A percentile compares a stretch with the other conserved stretches of the same genome.
These are phyloP conservation scores for Lepidochrysops patricia DNA, from an alignment of 2,888 invertebrate species.

Conservation along the genomic window DNA sequence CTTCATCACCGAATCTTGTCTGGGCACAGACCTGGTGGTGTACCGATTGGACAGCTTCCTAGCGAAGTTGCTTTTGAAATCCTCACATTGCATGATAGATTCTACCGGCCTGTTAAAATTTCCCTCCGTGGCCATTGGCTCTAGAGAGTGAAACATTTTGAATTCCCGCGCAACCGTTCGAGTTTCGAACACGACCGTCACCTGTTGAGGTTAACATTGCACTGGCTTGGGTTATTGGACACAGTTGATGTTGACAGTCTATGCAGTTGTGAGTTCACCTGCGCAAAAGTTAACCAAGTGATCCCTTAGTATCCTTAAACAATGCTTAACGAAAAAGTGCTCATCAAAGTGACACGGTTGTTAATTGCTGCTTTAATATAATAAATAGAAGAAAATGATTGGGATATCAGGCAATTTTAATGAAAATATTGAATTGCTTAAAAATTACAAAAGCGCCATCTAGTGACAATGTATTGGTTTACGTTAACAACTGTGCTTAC, in stretches of 20 bases:
- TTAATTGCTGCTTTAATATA: neutral
- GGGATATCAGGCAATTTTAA: too few species aligned
- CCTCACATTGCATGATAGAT: slow-evolving; percentile 65
- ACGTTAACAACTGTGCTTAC: neutral
- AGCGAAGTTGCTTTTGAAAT: slow-evolving; percentile 67
- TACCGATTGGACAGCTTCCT: slow-evolving; percentile 63
- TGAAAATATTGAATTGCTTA: neutral
- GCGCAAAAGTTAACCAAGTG: neutral
- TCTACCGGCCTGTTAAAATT: slow-evolving; percentile 60
- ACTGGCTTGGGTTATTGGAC: slow-evolving; percentile 30
- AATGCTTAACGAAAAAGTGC: too few species aligned
- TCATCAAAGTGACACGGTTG: too few species aligned
- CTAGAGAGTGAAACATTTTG: slow-evolving; percentile 43
- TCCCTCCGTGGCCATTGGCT: slow-evolving; percentile 36
- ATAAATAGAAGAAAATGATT: neutral
- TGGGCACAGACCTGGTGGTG: slow-evolving; percentile 40
- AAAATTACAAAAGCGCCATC: neutral
- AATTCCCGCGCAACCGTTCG: slow-evolving; percentile 35
- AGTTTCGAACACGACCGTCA: slow-evolving; percentile 31
- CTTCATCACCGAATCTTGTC: slow-evolving; percentile 41
- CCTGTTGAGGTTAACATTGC: slow-evolving; percentile 29
- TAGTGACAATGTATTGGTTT: neutral
- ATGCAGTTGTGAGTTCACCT: neutral
- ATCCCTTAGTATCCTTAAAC: neutral
- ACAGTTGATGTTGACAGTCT: too few species aligned